phyloP scores from a whole-genome alignment of 2,113 vertebrate species.

The Ifrita kowaldi region DNA sequence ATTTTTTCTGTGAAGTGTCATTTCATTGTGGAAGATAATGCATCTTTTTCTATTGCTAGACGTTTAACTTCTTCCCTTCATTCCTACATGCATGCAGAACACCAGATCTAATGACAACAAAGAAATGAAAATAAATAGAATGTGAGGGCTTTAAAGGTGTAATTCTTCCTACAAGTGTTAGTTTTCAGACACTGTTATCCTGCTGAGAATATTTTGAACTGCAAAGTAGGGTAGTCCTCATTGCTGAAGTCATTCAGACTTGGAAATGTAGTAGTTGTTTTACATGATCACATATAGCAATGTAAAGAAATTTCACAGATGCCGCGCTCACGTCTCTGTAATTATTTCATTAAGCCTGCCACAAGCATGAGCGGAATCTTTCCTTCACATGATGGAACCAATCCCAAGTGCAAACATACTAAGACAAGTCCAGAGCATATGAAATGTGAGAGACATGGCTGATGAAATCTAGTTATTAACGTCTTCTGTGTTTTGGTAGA shows the following conservation, averaged over 20 bases:
- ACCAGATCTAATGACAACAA: background rate
- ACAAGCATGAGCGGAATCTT: background rate
- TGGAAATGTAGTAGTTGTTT: background rate
- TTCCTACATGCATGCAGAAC: background rate
- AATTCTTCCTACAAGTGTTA: background rate
- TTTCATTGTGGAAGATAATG: background rate
- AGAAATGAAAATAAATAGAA: background rate
- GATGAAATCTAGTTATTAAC: background rate
- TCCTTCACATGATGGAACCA: background rate
- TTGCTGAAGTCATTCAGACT: background rate
- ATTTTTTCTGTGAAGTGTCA: background rate
- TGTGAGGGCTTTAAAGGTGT: background rate
- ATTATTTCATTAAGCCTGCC: background rate
- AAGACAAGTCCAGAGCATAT: background rate
- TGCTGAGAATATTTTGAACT: background rate
- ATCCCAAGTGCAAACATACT: background rate
- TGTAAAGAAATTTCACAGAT: background rate
- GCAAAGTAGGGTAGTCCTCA: background rate
- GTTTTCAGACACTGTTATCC: background rate
- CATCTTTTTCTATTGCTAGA: accelerated
- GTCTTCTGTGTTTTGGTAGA: background rate
- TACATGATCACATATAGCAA: background rate
- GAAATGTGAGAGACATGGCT: background rate
- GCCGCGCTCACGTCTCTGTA: background rate
- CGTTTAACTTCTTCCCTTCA: background rate